Percentiles rank a stretch among this genome's conserved stretches.
Conservation (phyloP, 92 coral and sea anemone species). For the Blastomussa wellsi region DNA sequence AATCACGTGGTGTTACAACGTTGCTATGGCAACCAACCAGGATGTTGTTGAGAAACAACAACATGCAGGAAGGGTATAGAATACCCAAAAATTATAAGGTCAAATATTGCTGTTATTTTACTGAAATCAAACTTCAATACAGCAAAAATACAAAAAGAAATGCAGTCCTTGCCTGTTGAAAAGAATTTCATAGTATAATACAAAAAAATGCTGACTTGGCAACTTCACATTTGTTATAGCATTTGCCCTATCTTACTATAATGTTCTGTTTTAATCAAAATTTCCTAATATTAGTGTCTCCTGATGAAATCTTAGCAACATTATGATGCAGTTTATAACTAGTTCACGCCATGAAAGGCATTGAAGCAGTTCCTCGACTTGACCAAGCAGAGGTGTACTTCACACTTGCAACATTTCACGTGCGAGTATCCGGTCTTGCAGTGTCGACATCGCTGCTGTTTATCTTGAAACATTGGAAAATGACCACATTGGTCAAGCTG, state of each 20-base stretch:
- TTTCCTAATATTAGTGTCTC: no score
- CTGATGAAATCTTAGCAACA: no score
- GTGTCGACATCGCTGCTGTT: constrained; percentile 6
- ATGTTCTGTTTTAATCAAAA: not conserved
- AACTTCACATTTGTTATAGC: not conserved
- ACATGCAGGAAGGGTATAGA: no score
- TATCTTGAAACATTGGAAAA: constrained; percentile 38
- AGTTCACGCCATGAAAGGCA: constrained; percentile 19
- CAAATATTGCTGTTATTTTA: no score
- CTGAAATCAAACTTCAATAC: no score
- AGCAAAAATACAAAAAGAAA: no score
- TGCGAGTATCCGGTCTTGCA: constrained; percentile 6
- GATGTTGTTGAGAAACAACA: no score
- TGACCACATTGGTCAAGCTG: constrained; percentile 29
- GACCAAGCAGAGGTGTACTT: constrained; percentile 32
- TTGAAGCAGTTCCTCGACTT: constrained; percentile 24
- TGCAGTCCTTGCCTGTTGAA: no score
- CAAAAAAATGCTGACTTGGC: not conserved
- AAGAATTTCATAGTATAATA: no score
- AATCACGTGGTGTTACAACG: no score
- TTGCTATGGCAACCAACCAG: no score
- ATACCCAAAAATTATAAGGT: no score
- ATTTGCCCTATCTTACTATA: not conserved
- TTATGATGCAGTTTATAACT: not conserved
- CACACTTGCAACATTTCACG: constrained; percentile 6